Percentiles rank a stretch among this genome's conserved stretches.
These are phyloP conservation scores for Helicoverpa zea DNA, from an alignment of 1,140 invertebrate species.

Conservation along the genomic window DNA sequence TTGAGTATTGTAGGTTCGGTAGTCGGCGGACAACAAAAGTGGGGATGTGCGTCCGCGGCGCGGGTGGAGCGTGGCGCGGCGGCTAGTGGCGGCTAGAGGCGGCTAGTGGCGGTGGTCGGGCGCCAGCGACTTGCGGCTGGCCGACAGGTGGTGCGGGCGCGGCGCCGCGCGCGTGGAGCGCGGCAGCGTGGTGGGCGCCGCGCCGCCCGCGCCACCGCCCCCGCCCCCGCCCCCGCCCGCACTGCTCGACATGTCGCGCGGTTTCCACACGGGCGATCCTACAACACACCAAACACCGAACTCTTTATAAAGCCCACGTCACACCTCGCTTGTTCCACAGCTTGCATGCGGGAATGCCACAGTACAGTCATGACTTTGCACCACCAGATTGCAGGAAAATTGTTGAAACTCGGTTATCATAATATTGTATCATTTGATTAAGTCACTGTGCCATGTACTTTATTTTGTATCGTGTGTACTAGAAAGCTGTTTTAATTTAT, in stretches of 20 bases:
- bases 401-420: not conserved
- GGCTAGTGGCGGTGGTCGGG: constrained; percentile 84
- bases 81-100: not conserved
- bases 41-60: not conserved
- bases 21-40: constrained; percentile 22
- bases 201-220: constrained; percentile 70
- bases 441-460: constrained; percentile 17
- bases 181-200: constrained; percentile 83
- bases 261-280: constrained; percentile 97
- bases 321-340: constrained; percentile 44
- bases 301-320: constrained; percentile 77
- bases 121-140: constrained; percentile 86
- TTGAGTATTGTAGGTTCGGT: constrained; percentile 14
- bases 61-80: not conserved
- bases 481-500: not conserved
- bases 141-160: constrained; percentile 81
- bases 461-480: not conserved
- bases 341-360: constrained; percentile 7
- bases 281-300: constrained; percentile 89
- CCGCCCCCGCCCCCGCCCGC: constrained; percentile 62
- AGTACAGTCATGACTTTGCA: constrained; percentile 11
- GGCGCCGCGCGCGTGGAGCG: constrained; percentile 83
- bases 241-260: constrained; percentile 90
- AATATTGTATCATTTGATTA: not conserved
- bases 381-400: not conserved